A percentile compares a stretch with the other conserved stretches of the same genome.
phyloP scores from a whole-genome alignment of 2,797 vertebrate species.

The Linurgus olivaceus region DNA sequence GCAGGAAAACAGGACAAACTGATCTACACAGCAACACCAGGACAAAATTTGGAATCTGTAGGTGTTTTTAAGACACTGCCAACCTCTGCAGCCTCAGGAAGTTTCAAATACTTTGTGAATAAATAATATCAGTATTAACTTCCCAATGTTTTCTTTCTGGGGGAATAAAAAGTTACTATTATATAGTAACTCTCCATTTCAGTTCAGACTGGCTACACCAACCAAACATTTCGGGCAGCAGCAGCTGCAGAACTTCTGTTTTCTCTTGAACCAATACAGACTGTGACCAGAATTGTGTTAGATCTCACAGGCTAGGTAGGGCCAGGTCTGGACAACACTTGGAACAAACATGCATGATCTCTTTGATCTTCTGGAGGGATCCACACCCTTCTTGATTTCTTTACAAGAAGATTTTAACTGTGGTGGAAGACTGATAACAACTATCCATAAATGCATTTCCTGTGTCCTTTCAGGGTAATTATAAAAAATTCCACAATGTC shows the following conservation, averaged over 20 bases:
- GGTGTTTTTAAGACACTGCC: background rate
- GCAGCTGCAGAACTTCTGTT: background rate
- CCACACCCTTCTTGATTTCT: background rate
- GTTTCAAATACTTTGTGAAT: background rate
- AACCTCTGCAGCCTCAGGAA: background rate
- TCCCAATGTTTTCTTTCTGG: background rate
- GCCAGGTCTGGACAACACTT: background rate
- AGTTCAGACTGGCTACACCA: background rate
- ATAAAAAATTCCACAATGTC: background rate
- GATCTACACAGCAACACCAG: background rate
- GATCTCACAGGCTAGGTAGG: background rate
- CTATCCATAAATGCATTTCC: background rate
- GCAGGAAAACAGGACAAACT: background rate
- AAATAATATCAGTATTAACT: background rate
- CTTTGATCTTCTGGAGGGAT: background rate
- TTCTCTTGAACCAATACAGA: background rate
- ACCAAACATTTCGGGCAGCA: background rate
- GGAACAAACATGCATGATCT: background rate
- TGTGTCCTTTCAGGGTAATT: background rate
- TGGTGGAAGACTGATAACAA: background rate
- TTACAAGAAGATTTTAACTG: background rate
- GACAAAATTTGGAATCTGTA: background rate
- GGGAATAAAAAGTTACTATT: background rate
- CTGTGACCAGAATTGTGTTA: background rate
- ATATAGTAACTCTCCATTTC: background rate